These are phyloP conservation scores for Unio delphinus DNA, from an alignment of 2,888 invertebrate genomes.

Conservation along the genomic window DNA sequence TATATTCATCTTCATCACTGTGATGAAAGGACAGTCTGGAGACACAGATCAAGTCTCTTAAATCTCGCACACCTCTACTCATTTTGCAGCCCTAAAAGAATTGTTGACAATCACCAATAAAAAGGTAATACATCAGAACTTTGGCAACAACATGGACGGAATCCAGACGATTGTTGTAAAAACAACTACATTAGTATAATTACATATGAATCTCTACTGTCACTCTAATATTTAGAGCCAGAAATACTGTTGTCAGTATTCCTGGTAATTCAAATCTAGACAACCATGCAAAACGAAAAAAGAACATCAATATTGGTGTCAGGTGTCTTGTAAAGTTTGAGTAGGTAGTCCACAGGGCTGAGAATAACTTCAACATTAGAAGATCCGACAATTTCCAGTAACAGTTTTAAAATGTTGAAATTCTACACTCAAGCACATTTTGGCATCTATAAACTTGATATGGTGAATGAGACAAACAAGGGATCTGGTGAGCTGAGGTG, in stretches of 20 bases:
- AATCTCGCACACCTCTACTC: constrained; percentile 69
- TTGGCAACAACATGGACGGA: constrained; percentile 8
- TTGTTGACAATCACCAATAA: constrained; percentile 12
- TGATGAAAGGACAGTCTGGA: constrained; percentile 65
- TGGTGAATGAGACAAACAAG: too few species aligned
- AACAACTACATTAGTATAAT: background rate
- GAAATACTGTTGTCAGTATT: constrained; percentile 66
- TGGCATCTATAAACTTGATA: too few species aligned
- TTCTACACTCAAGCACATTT: too few species aligned
- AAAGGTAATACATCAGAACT: background rate
- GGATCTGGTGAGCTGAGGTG: too few species aligned
- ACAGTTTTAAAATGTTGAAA: too few species aligned
- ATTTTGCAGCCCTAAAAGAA: constrained; percentile 33
- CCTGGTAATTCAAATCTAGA: constrained; percentile 80
- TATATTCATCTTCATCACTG: constrained; percentile 63
- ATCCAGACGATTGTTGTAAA: background rate
- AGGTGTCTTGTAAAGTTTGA: constrained; percentile 29
- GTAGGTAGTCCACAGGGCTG: constrained; percentile 12
- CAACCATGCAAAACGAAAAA: constrained; percentile 82
- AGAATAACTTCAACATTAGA: background rate
- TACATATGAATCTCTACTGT: constrained; percentile 47
- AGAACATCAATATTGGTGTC: constrained; percentile 75
- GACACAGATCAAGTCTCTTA: constrained; percentile 69
- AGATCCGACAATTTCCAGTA: too few species aligned
- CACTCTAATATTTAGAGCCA: constrained; percentile 51